Base-by-base conservation (phyloP, 2,888 invertebrate species). In the Sminthurides aquaticus region DNA sequence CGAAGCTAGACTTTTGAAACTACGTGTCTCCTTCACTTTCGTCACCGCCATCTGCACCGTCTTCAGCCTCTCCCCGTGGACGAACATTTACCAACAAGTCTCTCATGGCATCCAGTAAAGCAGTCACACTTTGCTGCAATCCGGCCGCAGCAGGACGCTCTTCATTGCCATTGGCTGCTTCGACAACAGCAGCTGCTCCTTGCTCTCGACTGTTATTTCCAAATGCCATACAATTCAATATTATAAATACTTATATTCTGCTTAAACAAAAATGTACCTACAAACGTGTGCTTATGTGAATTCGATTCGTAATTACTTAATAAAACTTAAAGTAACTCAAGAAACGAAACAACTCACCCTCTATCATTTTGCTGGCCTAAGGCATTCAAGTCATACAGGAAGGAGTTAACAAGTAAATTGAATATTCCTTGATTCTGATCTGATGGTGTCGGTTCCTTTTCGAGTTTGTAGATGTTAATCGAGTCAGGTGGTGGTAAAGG, bases 401-500 rank as follows among this genome's bases (percentile, higher is more conserved):
- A 78, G 0, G 90, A 89, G 64, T 88, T 84, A 76, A 90, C 85
- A 78, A 88, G 86, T 78, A 85, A 82, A 5, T 78, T 76, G n/a
- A 81, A 68, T 27, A 79, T 72, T 67, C 75, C 77, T 34, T 75
- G 70, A 58, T 28, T 58, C n/a, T 52, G n/a, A 43, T 25, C 29
- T n/a, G 64, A 28, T 1, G 29, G 26, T 20, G 48, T 25, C 75
- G 75, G 15, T 18, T 24, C 49, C 34, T 25, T 22, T 3, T 49
- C 22, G 22, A 52, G 54, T 2, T 74, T 82, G 78, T 91, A 91
- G 65, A 86, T 82, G 75, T 87, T 84, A 28, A 90, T 83, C 0
- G 87, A 85, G 78, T 91, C 88, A 49, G 80, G 75, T 1, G 91
- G 91, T 20, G 91, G 91, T 67, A 90, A 79, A 3, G 90, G 90